Conservation (phyloP, 2,888 invertebrate genomes). For the Nomada hirtipes region DNA sequence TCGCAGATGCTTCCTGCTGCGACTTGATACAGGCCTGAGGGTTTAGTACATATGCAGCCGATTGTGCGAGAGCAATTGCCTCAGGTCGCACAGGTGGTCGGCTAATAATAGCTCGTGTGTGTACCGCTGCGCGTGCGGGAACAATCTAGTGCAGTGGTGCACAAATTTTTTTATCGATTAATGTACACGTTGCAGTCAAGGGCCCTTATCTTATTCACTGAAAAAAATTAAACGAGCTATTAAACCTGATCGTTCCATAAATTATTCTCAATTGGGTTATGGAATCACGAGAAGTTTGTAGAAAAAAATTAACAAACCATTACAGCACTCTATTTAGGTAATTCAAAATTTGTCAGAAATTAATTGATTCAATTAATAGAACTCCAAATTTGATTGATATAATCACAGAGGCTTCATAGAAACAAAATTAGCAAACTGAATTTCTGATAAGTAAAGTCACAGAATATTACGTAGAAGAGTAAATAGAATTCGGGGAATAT, state of each 20-base stretch:
- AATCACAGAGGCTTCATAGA: no score
- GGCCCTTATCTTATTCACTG: background rate
- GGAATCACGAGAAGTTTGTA: background rate
- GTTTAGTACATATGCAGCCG: conserved; percentile 55
- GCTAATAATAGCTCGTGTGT: conserved; percentile 71
- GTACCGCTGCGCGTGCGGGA: conserved; percentile 46
- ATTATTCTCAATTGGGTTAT: background rate
- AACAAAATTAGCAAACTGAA: no score
- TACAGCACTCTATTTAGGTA: no score
- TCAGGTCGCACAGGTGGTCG: conserved; percentile 73
- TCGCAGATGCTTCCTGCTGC: conserved; percentile 43
- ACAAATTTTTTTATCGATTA: conserved; percentile 36
- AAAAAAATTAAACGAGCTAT: background rate
- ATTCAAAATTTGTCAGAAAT: no score
- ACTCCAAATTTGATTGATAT: no score
- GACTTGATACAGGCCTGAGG: conserved; percentile 57
- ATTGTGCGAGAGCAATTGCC: conserved; percentile 69
- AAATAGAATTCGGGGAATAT: no score
- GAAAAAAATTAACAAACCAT: no score
- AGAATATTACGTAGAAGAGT: no score
- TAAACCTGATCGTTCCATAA: conserved; percentile 2
- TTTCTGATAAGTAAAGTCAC: no score
- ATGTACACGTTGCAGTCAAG: background rate
- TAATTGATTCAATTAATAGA: no score
- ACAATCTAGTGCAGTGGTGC: conserved; percentile 46